Evolutionary conservation across 1,140 invertebrate genomes (phyloP).

Genomic region (Zaprionus davidi): DNA sequence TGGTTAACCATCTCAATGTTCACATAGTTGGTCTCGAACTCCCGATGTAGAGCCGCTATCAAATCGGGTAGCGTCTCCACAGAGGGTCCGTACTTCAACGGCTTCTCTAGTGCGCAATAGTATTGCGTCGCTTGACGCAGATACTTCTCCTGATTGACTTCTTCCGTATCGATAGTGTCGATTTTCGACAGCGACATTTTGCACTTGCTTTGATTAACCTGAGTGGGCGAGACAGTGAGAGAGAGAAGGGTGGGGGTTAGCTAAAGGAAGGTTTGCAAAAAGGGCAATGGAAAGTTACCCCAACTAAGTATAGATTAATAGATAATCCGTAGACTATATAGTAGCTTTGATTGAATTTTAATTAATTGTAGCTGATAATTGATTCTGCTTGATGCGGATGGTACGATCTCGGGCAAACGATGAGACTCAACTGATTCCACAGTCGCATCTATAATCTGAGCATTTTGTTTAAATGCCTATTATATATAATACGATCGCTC

Average conservation of each 20-base stretch:
- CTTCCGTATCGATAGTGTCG: conserved; percentile 68
- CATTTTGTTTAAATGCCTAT: background rate
- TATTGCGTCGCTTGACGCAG: conserved; percentile 75
- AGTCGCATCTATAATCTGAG: conserved; percentile 1
- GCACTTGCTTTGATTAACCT: conserved; percentile 75
- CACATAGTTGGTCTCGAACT: conserved; percentile 91
- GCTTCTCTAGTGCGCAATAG: conserved; percentile 80
- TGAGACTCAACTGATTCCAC: conserved; percentile 4
- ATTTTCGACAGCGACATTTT: conserved; percentile 79
- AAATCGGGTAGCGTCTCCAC: conserved; percentile 89
- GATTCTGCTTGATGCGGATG: background rate
- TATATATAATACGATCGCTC: background rate
- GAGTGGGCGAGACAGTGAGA: background rate
- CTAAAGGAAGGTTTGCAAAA: background rate
- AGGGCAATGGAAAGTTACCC: conserved; percentile 6
- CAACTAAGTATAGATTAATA: background rate
- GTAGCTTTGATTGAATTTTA: conserved; percentile 1
- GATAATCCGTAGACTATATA: background rate
- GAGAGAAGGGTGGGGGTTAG: background rate
- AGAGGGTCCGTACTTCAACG: conserved; percentile 75
- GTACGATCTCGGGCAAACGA: background rate
- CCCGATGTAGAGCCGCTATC: conserved; percentile 89
- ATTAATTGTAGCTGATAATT: background rate
- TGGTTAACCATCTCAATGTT: conserved; percentile 95
- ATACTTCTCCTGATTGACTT: conserved; percentile 78